These are phyloP conservation scores for Ceyx erithaca DNA, from an alignment of 2,797 vertebrate species.

Conservation along the genomic window DNA sequence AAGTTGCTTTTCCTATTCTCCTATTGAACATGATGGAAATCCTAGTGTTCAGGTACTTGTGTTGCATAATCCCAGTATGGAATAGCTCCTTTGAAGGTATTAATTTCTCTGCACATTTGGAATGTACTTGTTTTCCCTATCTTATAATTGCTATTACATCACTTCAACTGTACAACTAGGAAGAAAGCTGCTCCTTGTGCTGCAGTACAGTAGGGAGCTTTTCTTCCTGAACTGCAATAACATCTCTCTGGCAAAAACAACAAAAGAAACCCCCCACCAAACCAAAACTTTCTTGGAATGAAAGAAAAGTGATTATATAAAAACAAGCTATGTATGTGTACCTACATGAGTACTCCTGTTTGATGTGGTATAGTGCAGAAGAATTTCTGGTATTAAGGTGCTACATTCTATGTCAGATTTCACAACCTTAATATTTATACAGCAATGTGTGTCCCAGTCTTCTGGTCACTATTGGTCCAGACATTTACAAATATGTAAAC, in stretches of 20 bases:
- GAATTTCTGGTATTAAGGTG: neutral
- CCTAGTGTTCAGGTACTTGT: neutral
- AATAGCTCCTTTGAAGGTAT: neutral
- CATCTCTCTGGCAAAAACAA: neutral
- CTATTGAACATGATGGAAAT: neutral
- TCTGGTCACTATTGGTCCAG: neutral
- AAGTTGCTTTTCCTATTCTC: neutral
- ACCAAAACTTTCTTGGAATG: neutral
- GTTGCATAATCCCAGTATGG: neutral
- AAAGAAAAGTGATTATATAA: neutral
- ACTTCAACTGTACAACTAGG: neutral
- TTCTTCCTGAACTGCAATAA: neutral
- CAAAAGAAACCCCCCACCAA: neutral
- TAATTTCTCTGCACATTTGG: neutral
- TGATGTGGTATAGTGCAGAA: neutral
- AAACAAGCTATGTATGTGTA: neutral
- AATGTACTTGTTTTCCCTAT: neutral
- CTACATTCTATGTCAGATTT: neutral
- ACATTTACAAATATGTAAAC: neutral
- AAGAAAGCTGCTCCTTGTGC: neutral
- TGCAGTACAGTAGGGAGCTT: neutral
- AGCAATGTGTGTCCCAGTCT: neutral
- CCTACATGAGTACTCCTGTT: neutral
- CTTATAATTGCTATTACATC: neutral
- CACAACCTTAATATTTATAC: neutral